Evolutionary conservation across 2,113 vertebrate species (phyloP), one percentile per base, ranked within the genome.

Genomic region (Brachirus orientalis): DNA sequence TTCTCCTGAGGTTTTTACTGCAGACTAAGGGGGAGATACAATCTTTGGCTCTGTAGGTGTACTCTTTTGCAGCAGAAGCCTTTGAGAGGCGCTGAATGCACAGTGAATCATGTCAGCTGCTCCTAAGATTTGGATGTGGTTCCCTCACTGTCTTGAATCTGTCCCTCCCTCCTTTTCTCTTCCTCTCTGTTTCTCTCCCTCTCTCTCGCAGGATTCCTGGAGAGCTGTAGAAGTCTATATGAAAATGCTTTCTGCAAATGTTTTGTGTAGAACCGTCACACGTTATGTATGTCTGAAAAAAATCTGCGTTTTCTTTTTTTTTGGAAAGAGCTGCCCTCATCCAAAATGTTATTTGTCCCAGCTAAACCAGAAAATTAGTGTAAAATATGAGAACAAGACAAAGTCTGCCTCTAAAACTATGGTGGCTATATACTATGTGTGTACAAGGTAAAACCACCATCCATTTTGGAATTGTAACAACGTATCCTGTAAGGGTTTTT

Each of bases 81-180:
- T 82, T 66, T 74, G 56, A 80, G 80, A 18, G 17, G 16, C 28
- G 33, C 64, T 74, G 60, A 69, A 71, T 61, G 60, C 73, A 62
- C 35, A 44, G 67, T 85, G 66, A 86, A 80, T 85, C 75, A 83
- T 82, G 66, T 89, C 87, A 79, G 72, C 82, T 86, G 87, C 77
- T 86, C 83, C 61, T 71, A 76, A 35, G 74, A 87, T 76, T 65
- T 87, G 79, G 72, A 86, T 57, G 43, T 50, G 56, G 48, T 73
- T 83, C 64, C 52, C 35, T 82, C 0, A 19, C 44, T 59, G 43
- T 69, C 40, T 67, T 70, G 64, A 61, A 65, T 40, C 40, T 52
- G 43, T 69, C 14, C 20, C 8, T 51, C 46, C 10, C 58, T 67
- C 45, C 28, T 28, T 28, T 28, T 28, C 28, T 28, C 28, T 28